A percentile compares a stretch with the other conserved stretches of the same genome.
Conservation (phyloP, 1,140 invertebrate genomes). For the Onthophagus taurus region DNA sequence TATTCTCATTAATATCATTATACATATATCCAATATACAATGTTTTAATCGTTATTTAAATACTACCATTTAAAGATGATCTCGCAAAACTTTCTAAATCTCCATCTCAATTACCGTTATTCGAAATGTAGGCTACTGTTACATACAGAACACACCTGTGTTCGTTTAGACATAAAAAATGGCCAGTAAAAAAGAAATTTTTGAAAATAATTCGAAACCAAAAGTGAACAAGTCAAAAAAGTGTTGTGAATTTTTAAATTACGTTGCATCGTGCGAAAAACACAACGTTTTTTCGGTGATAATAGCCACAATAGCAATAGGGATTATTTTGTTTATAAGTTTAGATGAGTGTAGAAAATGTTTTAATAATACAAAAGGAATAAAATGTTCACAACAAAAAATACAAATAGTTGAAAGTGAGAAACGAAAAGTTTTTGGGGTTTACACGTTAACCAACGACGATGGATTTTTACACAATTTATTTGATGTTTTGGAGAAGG, state of each 20-base stretch:
- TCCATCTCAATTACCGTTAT: no score
- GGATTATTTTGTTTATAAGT: constrained; percentile 2
- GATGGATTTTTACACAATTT: constrained; percentile 70
- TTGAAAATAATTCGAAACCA: background rate
- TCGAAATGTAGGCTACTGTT: no score
- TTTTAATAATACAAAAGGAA: background rate
- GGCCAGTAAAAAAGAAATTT: no score
- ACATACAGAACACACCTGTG: no score
- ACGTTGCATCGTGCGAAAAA: constrained; percentile 1
- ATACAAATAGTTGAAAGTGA: background rate
- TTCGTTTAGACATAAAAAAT: no score
- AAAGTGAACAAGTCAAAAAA: background rate
- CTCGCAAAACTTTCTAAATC: no score
- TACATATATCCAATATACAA: no score
- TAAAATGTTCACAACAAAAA: background rate
- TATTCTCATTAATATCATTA: no score
- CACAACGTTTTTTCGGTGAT: constrained; percentile 5
- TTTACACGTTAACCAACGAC: constrained; percentile 46
- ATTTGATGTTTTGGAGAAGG: constrained; percentile 56
- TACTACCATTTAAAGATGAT: no score
- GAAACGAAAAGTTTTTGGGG: constrained; percentile 34
- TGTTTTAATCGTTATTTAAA: no score
- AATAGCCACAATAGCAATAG: background rate
- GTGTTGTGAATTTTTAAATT: background rate
- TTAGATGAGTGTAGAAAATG: constrained; percentile 11